Conservation (phyloP, 2,888 invertebrate species). For the Melangyna quadrimaculata region DNA sequence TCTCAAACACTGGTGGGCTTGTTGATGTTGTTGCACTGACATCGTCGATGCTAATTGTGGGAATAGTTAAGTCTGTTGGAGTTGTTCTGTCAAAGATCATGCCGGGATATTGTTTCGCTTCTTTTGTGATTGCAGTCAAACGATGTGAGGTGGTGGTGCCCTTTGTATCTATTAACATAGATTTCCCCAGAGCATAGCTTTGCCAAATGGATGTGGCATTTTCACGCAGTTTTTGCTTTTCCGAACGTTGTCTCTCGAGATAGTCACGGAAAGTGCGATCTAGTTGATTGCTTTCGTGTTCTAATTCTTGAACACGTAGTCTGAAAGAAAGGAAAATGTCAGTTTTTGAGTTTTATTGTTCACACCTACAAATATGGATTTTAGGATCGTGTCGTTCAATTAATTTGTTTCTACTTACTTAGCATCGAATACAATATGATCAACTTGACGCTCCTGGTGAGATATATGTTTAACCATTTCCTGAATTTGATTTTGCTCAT, state of each 20-base stretch:
- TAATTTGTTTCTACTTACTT: conserved; percentile 73
- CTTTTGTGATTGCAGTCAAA: not conserved
- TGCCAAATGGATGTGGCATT: conserved; percentile 70
- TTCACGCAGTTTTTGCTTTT: conserved; percentile 68
- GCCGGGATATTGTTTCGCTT: conserved; percentile 1
- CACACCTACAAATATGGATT: too few relatives aligned
- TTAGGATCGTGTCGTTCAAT: too few relatives aligned
- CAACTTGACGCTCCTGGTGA: conserved; percentile 74
- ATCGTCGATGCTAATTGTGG: conserved; percentile 43
- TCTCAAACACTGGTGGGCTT: conserved; percentile 60
- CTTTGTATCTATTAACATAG: conserved; percentile 61
- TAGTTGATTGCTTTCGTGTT: conserved; percentile 78
- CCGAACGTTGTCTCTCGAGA: conserved; percentile 74
- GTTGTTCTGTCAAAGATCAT: not conserved
- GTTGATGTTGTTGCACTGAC: conserved; percentile 23
- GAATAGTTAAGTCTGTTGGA: conserved; percentile 1
- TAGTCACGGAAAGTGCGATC: conserved; percentile 78
- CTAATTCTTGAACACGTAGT: conserved; percentile 78
- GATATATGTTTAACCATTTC: conserved; percentile 71
- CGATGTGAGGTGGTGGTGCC: conserved; percentile 8
- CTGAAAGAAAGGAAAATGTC: conserved; percentile 69
- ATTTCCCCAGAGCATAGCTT: conserved; percentile 72
- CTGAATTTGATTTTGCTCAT: conserved; percentile 43
- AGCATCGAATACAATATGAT: conserved; percentile 75
- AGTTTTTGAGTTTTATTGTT: not conserved